Evolutionary conservation across 2,797 vertebrate genomes (phyloP).

Genomic region (Arremon brunneinucha): DNA sequence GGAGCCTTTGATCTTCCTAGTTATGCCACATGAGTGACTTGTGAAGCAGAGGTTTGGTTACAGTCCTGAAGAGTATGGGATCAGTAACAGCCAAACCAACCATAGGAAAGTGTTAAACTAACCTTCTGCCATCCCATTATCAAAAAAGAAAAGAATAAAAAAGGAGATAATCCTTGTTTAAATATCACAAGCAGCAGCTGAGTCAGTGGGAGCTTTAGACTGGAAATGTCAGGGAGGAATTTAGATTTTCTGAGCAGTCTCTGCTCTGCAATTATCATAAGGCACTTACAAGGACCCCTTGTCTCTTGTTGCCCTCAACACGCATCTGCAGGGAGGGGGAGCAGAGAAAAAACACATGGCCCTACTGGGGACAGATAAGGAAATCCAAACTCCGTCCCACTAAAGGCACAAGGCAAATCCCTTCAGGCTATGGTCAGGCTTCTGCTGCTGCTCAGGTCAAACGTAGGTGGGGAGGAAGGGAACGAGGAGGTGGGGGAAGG

Average conservation of each 20-base stretch:
- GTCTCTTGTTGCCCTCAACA: slow-evolving; percentile 39
- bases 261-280: slow-evolving; percentile 69
- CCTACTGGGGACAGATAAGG: slow-evolving; percentile 31
- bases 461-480: not conserved
- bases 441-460: not conserved
- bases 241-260: slow-evolving; percentile 66
- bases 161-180: slow-evolving; percentile 72
- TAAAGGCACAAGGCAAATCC: slow-evolving; percentile 36
- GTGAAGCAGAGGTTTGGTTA: not conserved
- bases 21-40: not conserved
- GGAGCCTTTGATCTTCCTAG: not conserved
- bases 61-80: not conserved
- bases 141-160: slow-evolving; percentile 61
- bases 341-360: slow-evolving; percentile 53
- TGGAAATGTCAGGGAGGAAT: slow-evolving; percentile 81
- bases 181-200: slow-evolving; percentile 72
- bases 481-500: not conserved
- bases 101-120: slow-evolving; percentile 69
- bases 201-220: slow-evolving; percentile 61
- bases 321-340: not conserved
- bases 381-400: not conserved
- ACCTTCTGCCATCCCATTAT: slow-evolving; percentile 44
- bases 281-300: slow-evolving; percentile 63
- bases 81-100: not conserved
- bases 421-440: slow-evolving; percentile 9